Percentiles rank a stretch among this genome's conserved stretches.
Conservation (phyloP, 2,797 vertebrate species). For the Botia kubotai region DNA sequence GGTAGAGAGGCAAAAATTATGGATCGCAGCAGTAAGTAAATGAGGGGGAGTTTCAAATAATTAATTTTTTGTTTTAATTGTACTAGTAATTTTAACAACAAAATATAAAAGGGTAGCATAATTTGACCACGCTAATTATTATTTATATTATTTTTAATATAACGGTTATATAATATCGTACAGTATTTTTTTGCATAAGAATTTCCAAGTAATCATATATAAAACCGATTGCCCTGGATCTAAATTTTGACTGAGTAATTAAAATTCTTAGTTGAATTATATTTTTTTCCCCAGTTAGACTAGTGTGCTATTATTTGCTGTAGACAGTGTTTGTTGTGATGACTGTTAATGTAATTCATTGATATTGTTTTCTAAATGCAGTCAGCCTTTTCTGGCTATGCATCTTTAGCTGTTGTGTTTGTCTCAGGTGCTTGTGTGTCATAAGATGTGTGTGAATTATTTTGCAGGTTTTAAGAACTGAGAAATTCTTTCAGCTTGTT, state of each 20-base stretch:
- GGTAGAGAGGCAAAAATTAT: too few relatives aligned
- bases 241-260: neutral
- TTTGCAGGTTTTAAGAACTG: neutral
- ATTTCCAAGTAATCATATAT: neutral
- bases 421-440: neutral
- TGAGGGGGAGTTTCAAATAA: too few relatives aligned
- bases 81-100: too few relatives aligned
- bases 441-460: neutral
- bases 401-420: neutral
- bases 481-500: conserved; percentile 38
- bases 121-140: too few relatives aligned
- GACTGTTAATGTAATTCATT: neutral
- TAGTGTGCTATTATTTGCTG: neutral
- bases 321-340: too few relatives aligned
- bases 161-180: neutral
- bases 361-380: neutral
- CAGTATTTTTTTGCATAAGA: neutral
- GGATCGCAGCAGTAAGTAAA: too few relatives aligned
- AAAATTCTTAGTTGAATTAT: neutral
- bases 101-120: too few relatives aligned
- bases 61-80: too few relatives aligned
- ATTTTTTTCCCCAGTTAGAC: neutral
- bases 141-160: too few relatives aligned
- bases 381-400: neutral
- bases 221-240: neutral